Percentiles rank a stretch among this genome's conserved stretches.
Evolutionary conservation across 2,888 invertebrate genomes (phyloP).

Genomic region (Acanthosepion lycidas): DNA sequence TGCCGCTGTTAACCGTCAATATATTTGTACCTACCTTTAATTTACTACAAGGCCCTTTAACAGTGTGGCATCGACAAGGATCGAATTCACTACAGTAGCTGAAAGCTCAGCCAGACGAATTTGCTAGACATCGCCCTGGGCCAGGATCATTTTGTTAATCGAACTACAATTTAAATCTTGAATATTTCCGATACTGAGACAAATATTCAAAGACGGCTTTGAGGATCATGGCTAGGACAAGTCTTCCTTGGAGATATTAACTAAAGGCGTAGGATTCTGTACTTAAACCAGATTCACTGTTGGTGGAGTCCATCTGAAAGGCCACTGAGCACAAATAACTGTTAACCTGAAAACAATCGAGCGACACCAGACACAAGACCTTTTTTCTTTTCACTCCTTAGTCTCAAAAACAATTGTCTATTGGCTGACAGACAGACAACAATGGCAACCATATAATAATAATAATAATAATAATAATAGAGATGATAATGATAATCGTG

Average conservation of each 20-base stretch:
- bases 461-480: not conserved
- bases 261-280: not conserved
- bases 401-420: not conserved
- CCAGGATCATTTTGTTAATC: not conserved
- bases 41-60: too few relatives aligned
- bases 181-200: not conserved
- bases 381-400: not conserved
- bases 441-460: not conserved
- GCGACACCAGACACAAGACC: not conserved
- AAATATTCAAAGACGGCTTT: not conserved
- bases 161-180: not conserved
- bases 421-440: not conserved
- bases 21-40: too few relatives aligned
- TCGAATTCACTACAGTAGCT: too few relatives aligned
- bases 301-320: not conserved
- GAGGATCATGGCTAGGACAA: not conserved
- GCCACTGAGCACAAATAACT: not conserved
- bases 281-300: not conserved
- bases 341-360: not conserved
- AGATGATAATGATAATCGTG: slow-evolving; percentile 6
- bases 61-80: too few relatives aligned
- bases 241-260: not conserved
- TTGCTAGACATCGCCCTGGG: too few relatives aligned
- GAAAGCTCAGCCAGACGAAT: too few relatives aligned
- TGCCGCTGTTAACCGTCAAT: too few relatives aligned